Conservation (phyloP, 2,888 invertebrate genomes). For the Morpho achilles region DNA sequence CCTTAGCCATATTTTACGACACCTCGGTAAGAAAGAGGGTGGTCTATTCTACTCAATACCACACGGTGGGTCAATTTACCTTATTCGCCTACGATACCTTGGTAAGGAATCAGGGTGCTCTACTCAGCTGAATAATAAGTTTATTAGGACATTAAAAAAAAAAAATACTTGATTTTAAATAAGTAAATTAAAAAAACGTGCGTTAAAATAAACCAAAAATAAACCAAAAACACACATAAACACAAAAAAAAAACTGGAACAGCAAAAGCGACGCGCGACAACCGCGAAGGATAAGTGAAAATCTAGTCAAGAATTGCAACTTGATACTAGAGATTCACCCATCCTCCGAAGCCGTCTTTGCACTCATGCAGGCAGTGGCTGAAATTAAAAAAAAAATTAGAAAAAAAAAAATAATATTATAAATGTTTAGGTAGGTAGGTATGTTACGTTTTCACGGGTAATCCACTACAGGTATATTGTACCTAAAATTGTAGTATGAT, state of each 20-base stretch:
- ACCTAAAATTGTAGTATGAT: no score
- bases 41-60: no score
- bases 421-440: no score
- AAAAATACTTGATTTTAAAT: background rate
- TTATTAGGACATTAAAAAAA: constrained; percentile 12
- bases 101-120: no score
- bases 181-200: constrained; percentile 2
- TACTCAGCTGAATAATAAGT: no score
- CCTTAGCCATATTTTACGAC: no score
- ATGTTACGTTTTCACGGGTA: no score
- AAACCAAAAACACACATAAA: no score
- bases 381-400: constrained; percentile 32
- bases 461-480: no score
- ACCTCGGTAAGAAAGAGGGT: no score
- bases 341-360: constrained; percentile 59
- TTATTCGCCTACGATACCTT: no score
- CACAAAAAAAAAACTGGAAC: constrained; percentile 37
- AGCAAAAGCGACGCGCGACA: constrained; percentile 40
- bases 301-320: constrained; percentile 81
- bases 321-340: constrained; percentile 78
- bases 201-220: constrained; percentile 16
- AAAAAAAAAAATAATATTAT: background rate
- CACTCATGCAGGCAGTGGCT: constrained; percentile 42
- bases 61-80: no score
- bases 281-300: constrained; percentile 81